These are phyloP conservation scores for Muscidifurax raptorellus DNA, from an alignment of 1,140 invertebrate species.

Conservation along the genomic window DNA sequence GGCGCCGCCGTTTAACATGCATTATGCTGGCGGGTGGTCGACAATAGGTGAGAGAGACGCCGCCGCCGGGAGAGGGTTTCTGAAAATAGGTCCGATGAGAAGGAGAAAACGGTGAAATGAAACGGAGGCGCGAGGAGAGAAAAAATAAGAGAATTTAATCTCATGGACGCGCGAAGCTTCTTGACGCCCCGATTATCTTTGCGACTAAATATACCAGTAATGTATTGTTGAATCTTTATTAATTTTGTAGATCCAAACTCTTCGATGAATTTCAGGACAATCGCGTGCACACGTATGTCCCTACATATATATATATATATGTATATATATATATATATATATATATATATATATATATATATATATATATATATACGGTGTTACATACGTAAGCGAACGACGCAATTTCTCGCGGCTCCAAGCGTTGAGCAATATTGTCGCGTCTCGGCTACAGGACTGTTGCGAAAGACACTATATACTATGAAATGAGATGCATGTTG, in stretches of 20 bases:
- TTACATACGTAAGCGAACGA: background rate
- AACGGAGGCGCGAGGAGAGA: slow-evolving; percentile 41
- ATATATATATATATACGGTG: background rate
- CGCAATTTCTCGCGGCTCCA: background rate
- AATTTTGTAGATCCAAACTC: too few relatives aligned
- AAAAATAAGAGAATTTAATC: background rate
- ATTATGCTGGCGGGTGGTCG: slow-evolving; percentile 72
- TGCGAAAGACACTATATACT: slow-evolving; percentile 26
- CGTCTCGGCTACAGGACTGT: background rate
- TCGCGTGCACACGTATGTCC: too few relatives aligned
- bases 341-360: background rate
- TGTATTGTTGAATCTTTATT: too few relatives aligned
- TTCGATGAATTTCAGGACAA: background rate
- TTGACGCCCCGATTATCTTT: too few relatives aligned
- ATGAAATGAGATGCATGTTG: background rate
- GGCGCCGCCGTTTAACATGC: slow-evolving; percentile 76
- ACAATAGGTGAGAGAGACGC: slow-evolving; percentile 63
- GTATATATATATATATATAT: background rate
- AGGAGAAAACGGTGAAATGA: slow-evolving; percentile 55
- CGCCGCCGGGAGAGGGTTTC: background rate
- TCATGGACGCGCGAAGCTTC: background rate
- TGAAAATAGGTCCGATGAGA: slow-evolving; percentile 39
- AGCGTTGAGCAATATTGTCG: slow-evolving; percentile 3
- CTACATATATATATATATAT: background rate
- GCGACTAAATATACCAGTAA: too few relatives aligned